Conservation (phyloP, 1,140 invertebrate species). For the Diorhabda elongata region DNA sequence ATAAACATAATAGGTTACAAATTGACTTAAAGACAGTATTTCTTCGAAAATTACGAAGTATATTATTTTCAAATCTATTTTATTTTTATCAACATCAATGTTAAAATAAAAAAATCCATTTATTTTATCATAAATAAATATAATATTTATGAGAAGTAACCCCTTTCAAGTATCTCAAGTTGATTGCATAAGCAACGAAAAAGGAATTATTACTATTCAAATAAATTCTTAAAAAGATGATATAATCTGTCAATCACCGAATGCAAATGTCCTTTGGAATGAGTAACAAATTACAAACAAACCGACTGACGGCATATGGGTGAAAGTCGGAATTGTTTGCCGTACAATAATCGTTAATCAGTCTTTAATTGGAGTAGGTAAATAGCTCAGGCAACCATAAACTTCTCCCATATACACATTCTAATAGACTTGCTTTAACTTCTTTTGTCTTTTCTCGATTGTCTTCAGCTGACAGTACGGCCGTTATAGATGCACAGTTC, state of each 20-base stretch:
- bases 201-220: neutral
- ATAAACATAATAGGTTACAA: too few species aligned
- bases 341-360: conserved; percentile 45
- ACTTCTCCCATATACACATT: conserved; percentile 43
- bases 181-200: neutral
- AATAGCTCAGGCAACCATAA: conserved; percentile 42
- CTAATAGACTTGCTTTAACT: conserved; percentile 43
- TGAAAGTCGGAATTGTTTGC: conserved; percentile 45
- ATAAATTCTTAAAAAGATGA: conserved; percentile 1
- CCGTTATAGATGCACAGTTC: conserved; percentile 30
- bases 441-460: conserved; percentile 43
- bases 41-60: too few species aligned
- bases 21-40: too few species aligned
- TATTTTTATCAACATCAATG: too few species aligned
- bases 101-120: too few species aligned
- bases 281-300: neutral
- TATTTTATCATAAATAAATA: too few species aligned
- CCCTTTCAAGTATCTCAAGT: too few species aligned
- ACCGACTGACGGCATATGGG: conserved; percentile 23
- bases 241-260: neutral
- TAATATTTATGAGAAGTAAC: too few species aligned
- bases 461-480: conserved; percentile 30
- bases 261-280: neutral
- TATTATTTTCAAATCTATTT: too few species aligned
- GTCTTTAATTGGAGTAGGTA: conserved; percentile 46